Evolutionary conservation across 2,888 invertebrate species (phyloP).

Genomic region (Epiblema foenella): DNA sequence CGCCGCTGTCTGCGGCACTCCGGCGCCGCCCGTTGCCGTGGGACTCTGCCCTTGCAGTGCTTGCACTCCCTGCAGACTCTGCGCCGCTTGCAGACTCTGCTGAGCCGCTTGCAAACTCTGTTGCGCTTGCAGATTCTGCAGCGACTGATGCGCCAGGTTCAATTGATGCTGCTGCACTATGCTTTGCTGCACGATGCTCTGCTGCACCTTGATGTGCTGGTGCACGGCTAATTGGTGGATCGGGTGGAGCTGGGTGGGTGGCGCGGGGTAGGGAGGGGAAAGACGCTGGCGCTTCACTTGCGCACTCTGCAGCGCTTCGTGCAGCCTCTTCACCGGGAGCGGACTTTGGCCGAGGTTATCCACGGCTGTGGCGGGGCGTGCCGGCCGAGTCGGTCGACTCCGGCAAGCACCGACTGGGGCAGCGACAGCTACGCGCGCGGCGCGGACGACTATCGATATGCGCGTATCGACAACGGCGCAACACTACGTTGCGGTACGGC

Average conservation of each 20-base stretch:
- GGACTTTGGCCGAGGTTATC: slow-evolving; percentile 84
- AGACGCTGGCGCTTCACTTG: slow-evolving; percentile 87
- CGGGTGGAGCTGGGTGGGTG: slow-evolving; percentile 74
- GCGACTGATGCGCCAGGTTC: slow-evolving; percentile 79
- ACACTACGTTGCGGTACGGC: slow-evolving; percentile 60
- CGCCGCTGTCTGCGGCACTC: slow-evolving; percentile 71
- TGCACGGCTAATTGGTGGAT: slow-evolving; percentile 80
- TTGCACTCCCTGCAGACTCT: slow-evolving; percentile 62
- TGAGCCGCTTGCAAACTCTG: slow-evolving; percentile 70
- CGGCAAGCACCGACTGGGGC: slow-evolving; percentile 81
- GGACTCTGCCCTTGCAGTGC: slow-evolving; percentile 62
- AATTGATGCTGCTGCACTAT: slow-evolving; percentile 81
- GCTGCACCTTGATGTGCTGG: slow-evolving; percentile 81
- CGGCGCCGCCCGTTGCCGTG: slow-evolving; percentile 69
- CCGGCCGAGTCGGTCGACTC: slow-evolving; percentile 84
- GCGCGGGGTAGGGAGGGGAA: slow-evolving; percentile 85
- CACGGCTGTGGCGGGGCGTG: slow-evolving; percentile 84
- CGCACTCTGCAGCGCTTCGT: slow-evolving; percentile 85
- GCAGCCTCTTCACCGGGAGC: slow-evolving; percentile 85
- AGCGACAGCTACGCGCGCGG: slow-evolving; percentile 77
- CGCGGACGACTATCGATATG: slow-evolving; percentile 71
- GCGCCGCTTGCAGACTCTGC: slow-evolving; percentile 63
- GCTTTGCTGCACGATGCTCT: slow-evolving; percentile 80
- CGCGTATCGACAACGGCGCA: slow-evolving; percentile 68
- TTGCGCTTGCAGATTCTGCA: slow-evolving; percentile 74